These are phyloP conservation scores for Borostomias antarcticus DNA, from an alignment of 2,797 vertebrate genomes.

Conservation along the genomic window DNA sequence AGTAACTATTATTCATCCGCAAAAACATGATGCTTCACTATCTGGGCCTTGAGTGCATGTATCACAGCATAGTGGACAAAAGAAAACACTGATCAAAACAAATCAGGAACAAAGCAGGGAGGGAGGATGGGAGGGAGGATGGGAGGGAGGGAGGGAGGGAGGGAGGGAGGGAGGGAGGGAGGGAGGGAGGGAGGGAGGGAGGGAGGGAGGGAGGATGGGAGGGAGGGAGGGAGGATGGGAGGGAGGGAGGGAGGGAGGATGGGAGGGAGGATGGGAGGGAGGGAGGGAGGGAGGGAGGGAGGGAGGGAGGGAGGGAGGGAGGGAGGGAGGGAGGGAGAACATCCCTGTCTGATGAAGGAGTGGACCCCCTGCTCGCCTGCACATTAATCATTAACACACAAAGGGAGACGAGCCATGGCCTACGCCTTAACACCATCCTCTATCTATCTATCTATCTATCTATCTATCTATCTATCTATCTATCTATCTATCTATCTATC, in stretches of 20 bases:
- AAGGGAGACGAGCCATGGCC: constrained; percentile 59
- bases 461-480: constrained; percentile 17
- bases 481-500: constrained; percentile 12
- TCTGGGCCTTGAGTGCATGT: constrained; percentile 37
- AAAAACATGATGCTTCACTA: constrained; percentile 41
- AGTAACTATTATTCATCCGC: constrained; percentile 23
- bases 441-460: constrained; percentile 23
- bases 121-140: not conserved
- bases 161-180: constrained; percentile 15
- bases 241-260: constrained; percentile 18
- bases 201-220: constrained; percentile 8
- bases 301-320: constrained; percentile 23
- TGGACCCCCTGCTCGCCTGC: constrained; percentile 48
- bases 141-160: constrained; percentile 9
- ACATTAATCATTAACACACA: constrained; percentile 76
- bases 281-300: constrained; percentile 30
- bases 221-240: not conserved
- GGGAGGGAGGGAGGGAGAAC: constrained; percentile 49
- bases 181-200: constrained; percentile 22
- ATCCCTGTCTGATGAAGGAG: constrained; percentile 62
- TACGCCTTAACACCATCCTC: constrained; percentile 60
- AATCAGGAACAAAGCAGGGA: constrained; percentile 44
- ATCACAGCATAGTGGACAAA: constrained; percentile 57
- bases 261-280: constrained; percentile 24
- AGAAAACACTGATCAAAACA: constrained; percentile 58